A percentile compares a stretch with the other conserved stretches of the same genome.
phyloP scores from a whole-genome alignment of 2,113 vertebrate species.

The Puntigrus tetrazona region DNA sequence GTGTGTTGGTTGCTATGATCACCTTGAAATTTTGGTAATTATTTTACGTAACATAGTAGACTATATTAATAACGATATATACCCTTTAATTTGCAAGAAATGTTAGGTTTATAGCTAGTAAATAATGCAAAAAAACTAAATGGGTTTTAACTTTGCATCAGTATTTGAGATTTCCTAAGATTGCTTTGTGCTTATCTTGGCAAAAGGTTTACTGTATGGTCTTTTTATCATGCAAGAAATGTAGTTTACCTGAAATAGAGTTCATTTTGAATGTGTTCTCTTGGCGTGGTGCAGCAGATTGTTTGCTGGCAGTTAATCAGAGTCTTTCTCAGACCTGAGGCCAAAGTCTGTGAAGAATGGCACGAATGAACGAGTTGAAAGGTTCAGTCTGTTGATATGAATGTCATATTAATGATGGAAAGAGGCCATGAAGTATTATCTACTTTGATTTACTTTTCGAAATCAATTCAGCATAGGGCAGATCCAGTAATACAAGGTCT shows the following conservation, averaged over 20 bases:
- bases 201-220: background rate
- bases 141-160: background rate
- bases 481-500: background rate
- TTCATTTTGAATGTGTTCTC: background rate
- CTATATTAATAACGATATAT: background rate
- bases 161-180: background rate
- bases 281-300: background rate
- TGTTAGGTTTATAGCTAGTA: background rate
- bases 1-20: background rate
- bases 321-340: slow-evolving; percentile 5
- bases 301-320: slow-evolving; percentile 13
- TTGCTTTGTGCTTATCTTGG: background rate
- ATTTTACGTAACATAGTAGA: background rate
- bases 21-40: background rate
- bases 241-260: background rate
- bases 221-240: background rate
- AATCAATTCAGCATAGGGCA: background rate
- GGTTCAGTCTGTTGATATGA: background rate
- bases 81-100: background rate
- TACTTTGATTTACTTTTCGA: background rate
- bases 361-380: background rate
- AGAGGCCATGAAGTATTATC: background rate
- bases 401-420: background rate
- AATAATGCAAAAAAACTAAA: background rate
- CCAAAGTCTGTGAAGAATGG: slow-evolving; percentile 11